Percentiles rank a stretch among this genome's conserved stretches.
Conservation (phyloP, 2,888 invertebrate genomes). For the Lomographa bimaculata region DNA sequence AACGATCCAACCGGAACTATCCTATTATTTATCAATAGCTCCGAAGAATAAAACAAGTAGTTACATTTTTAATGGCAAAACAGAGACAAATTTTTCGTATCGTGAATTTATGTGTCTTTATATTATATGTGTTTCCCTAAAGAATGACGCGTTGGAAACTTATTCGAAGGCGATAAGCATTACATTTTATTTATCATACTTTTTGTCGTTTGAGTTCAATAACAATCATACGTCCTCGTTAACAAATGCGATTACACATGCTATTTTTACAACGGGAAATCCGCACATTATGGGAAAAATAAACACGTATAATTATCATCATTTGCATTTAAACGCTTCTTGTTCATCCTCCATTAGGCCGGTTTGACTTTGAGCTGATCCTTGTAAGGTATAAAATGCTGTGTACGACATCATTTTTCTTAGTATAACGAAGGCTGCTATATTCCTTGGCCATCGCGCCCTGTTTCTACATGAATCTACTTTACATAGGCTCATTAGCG, state of each 20-base stretch:
- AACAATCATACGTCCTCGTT: slow-evolving; percentile 6
- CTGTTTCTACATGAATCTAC: too few relatives aligned
- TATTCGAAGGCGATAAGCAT: slow-evolving; percentile 13
- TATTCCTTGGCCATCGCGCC: neutral
- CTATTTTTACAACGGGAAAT: slow-evolving; percentile 32
- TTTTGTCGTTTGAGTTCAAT: slow-evolving; percentile 3
- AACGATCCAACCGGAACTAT: too few relatives aligned
- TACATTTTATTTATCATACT: slow-evolving; percentile 3
- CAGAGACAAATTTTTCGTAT: too few relatives aligned
- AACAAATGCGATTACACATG: slow-evolving; percentile 2
- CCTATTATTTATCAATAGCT: too few relatives aligned
- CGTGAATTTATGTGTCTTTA: too few relatives aligned
- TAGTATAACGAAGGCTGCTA: slow-evolving; percentile 8
- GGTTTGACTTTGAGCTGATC: slow-evolving; percentile 4
- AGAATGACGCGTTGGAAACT: too few relatives aligned
- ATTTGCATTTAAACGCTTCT: slow-evolving; percentile 38
- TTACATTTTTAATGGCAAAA: too few relatives aligned
- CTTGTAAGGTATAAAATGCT: slow-evolving; percentile 7
- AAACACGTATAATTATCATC: slow-evolving; percentile 20
- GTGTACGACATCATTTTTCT: too few relatives aligned
- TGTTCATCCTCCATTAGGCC: slow-evolving; percentile 23
- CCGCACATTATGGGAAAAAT: slow-evolving; percentile 30
- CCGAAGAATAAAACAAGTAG: too few relatives aligned
- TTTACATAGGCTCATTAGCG: slow-evolving; percentile 33
- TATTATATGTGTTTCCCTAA: too few relatives aligned